A percentile compares a stretch with the other conserved stretches of the same genome.
Conservation (phyloP, 1,140 invertebrate species). For the Drosophila mayri region DNA sequence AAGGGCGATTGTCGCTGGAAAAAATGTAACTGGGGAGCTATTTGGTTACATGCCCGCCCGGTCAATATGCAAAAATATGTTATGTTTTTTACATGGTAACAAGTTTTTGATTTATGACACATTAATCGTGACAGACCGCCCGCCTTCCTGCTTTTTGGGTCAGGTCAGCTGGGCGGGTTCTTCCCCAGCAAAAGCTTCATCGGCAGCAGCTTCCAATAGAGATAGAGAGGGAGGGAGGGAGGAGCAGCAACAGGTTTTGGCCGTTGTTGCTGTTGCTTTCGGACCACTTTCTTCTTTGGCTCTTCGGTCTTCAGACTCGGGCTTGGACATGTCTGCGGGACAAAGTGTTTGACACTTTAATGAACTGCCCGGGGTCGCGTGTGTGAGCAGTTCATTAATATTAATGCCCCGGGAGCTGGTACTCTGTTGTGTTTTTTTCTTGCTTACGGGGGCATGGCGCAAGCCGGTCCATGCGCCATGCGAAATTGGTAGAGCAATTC, state of each 20-base stretch:
- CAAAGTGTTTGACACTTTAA: constrained; percentile 80
- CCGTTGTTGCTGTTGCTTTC: constrained; percentile 43
- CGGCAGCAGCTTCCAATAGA: constrained; percentile 17
- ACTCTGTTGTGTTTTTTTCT: constrained; percentile 20
- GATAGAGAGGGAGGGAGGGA: too few species aligned
- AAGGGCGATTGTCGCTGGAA: constrained; percentile 13
- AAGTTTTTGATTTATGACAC: constrained; percentile 77
- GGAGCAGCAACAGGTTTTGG: constrained; percentile 66
- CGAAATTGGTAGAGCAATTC: constrained; percentile 59
- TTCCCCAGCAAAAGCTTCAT: constrained; percentile 9
- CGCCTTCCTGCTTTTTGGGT: constrained; percentile 39
- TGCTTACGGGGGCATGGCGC: constrained; percentile 9
- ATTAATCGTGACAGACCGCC: constrained; percentile 69
- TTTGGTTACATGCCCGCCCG: constrained; percentile 37
- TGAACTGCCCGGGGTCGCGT: constrained; percentile 76
- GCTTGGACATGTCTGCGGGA: constrained; percentile 55
- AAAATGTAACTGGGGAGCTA: constrained; percentile 38
- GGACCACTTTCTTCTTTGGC: constrained; percentile 55
- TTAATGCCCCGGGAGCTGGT: constrained; percentile 64
- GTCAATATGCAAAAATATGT: constrained; percentile 63
- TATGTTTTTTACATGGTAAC: constrained; percentile 61
- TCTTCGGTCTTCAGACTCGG: constrained; percentile 17
- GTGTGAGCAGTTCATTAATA: constrained; percentile 76
- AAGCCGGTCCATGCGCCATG: constrained; percentile 33
- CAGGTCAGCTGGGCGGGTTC: constrained; percentile 58